A percentile compares a stretch with the other conserved stretches of the same genome.
Conservation (phyloP, 2,113 vertebrate species). For the Muntiacus reevesi region DNA sequence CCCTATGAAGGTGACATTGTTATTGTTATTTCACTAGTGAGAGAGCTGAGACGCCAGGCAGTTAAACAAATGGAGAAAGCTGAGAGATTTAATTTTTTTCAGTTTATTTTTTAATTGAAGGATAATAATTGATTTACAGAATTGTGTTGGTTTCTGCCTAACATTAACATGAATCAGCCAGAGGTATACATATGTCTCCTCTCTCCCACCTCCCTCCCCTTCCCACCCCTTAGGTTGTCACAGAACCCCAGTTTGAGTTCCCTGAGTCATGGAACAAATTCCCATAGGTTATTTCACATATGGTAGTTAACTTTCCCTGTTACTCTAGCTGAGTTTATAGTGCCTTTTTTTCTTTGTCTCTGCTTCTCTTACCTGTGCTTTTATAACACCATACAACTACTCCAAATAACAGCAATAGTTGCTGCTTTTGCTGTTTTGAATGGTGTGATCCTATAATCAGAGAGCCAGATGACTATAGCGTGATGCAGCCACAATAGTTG, state of each 20-base stretch:
- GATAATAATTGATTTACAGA: neutral
- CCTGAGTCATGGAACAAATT: neutral
- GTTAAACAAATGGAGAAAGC: neutral
- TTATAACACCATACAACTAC: neutral
- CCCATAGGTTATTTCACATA: neutral
- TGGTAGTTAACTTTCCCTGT: neutral
- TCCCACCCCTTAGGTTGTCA: neutral
- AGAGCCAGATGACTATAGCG: neutral
- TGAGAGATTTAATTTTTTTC: neutral
- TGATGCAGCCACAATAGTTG: neutral
- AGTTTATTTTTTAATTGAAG: neutral
- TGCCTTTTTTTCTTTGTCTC: accelerated
- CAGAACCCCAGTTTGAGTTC: neutral
- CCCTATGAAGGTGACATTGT: neutral
- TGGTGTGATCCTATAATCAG: neutral
- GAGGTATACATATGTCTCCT: neutral
- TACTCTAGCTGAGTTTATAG: neutral
- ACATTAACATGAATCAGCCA: neutral
- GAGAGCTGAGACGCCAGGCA: neutral
- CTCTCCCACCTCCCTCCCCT: neutral
- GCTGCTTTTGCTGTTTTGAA: neutral
- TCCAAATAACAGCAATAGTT: neutral
- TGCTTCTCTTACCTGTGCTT: neutral
- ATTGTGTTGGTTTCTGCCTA: neutral
- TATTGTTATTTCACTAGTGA: neutral